phyloP scores from a whole-genome alignment of 2,113 vertebrate species.

The Rhinolophus sinicus region DNA sequence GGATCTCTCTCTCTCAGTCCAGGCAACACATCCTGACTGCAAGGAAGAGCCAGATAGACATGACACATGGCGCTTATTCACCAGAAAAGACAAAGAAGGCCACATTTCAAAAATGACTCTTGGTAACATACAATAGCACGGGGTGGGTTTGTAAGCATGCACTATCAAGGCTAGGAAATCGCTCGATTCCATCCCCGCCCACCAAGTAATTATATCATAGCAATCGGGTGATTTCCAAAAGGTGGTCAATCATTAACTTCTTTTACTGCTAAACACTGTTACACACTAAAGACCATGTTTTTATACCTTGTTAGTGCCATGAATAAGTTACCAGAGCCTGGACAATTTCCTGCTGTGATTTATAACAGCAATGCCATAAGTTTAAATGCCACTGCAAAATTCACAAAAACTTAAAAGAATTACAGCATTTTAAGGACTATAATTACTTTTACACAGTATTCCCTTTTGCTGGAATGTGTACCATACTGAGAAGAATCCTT shows the following conservation, averaged over 20 bases:
- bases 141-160: neutral
- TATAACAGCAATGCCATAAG: neutral
- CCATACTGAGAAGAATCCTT: neutral
- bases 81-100: neutral
- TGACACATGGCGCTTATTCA: neutral
- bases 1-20: neutral
- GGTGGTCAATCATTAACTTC: slow-evolving; percentile 48
- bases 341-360: neutral
- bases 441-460: neutral
- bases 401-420: neutral
- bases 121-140: neutral
- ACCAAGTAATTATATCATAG: neutral
- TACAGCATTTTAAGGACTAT: neutral
- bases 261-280: neutral
- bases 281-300: neutral
- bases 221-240: neutral
- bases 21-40: neutral
- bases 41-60: neutral
- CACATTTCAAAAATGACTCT: neutral
- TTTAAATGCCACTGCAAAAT: neutral
- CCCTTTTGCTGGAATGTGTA: neutral
- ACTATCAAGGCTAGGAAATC: neutral
- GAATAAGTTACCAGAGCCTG: neutral
- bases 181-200: neutral
- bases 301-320: neutral